Evolutionary conservation across 1,140 invertebrate species (phyloP).

Genomic region (Paralvinella palmiformis): DNA sequence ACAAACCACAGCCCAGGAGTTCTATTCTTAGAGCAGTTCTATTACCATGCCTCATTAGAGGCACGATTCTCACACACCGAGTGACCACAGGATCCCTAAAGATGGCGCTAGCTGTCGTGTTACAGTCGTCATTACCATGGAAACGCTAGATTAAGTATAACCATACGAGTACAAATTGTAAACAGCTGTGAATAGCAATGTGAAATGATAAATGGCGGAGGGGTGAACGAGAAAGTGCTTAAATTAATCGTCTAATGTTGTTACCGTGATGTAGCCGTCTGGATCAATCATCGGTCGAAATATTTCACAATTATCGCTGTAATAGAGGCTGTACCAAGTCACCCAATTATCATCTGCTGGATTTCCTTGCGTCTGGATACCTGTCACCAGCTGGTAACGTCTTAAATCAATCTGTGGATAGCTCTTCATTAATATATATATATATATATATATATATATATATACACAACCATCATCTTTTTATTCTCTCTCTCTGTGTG

Average conservation of each 20-base stretch:
- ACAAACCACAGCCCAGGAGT: conserved; percentile 24
- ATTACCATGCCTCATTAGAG: conserved; percentile 18
- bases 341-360: conserved; percentile 20
- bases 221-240: neutral
- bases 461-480: too few species aligned
- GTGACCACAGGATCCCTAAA: conserved; percentile 23
- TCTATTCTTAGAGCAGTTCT: conserved; percentile 23
- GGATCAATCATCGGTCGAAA: conserved; percentile 16
- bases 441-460: too few species aligned
- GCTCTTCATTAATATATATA: too few species aligned
- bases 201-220: neutral
- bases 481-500: too few species aligned
- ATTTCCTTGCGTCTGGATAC: conserved; percentile 24
- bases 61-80: conserved; percentile 22
- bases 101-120: conserved; percentile 22
- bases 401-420: too few species aligned
- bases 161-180: neutral
- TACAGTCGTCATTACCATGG: conserved; percentile 17
- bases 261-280: neutral
- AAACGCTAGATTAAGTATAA: conserved; percentile 14
- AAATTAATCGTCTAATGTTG: neutral
- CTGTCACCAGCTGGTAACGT: conserved; percentile 24
- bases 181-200: neutral
- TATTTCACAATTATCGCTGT: conserved; percentile 25
- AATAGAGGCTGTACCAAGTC: conserved; percentile 18